Percentiles rank a stretch among this genome's conserved stretches.
Conservation (phyloP, 2,888 invertebrate genomes). For the Prosapia bicincta region DNA sequence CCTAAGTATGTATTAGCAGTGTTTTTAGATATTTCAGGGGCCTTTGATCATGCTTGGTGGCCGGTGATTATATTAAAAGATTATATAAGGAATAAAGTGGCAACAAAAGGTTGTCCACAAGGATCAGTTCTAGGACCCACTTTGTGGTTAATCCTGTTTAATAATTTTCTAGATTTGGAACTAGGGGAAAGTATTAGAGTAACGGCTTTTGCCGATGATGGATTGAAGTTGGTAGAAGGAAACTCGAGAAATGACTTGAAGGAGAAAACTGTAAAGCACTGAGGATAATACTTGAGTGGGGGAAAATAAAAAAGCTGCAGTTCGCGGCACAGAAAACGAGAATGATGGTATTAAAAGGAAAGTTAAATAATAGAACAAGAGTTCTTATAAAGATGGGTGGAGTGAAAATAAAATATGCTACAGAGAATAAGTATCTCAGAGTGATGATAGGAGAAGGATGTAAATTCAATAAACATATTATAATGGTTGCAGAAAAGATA, state of each 20-base stretch:
- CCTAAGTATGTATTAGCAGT: too few relatives aligned
- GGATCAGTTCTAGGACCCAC: background rate
- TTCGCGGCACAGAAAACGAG: background rate
- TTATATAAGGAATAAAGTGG: background rate
- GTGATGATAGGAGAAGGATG: background rate
- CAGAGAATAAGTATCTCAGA: background rate
- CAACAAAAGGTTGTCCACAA: slow-evolving; percentile 2
- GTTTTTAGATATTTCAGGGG: too few relatives aligned
- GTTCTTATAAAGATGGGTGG: background rate
- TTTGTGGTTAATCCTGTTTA: background rate
- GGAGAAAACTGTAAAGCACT: background rate
- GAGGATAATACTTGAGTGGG: background rate
- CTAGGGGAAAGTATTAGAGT: background rate
- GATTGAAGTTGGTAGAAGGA: background rate
- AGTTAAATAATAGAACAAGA: background rate
- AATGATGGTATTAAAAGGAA: background rate
- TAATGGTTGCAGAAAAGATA: background rate
- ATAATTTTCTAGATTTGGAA: background rate
- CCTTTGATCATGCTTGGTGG: too few relatives aligned
- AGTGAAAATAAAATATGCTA: background rate
- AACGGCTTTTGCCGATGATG: background rate
- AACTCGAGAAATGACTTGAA: background rate
- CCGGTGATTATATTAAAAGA: too few relatives aligned
- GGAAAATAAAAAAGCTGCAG: background rate
- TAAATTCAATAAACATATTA: background rate